These are phyloP conservation scores for Thalassophryne amazonica DNA, from an alignment of 2,797 vertebrate genomes.

Conservation along the genomic window DNA sequence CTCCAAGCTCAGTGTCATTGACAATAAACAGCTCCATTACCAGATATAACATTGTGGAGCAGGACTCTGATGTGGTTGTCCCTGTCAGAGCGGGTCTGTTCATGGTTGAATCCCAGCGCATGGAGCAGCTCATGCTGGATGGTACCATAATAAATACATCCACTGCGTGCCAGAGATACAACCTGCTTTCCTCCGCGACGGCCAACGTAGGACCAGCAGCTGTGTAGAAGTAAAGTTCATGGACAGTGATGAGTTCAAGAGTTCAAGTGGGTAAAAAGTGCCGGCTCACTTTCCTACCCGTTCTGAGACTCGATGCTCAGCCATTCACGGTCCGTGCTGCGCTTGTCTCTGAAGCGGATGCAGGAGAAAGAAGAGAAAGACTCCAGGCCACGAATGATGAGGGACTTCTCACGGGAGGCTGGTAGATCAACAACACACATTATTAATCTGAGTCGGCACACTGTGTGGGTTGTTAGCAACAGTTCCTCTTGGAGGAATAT, in stretches of 20 bases:
- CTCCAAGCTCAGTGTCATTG: no score
- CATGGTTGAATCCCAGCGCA: conserved; percentile 76
- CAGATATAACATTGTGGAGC: conserved; percentile 49
- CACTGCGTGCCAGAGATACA: conserved; percentile 56
- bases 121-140: conserved; percentile 76
- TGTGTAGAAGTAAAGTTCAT: conserved; percentile 8
- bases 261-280: no score
- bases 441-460: no score
- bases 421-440: neutral
- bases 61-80: conserved; percentile 69
- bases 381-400: conserved; percentile 39
- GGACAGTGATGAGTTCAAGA: no score
- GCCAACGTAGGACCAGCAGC: conserved; percentile 60
- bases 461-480: no score
- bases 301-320: conserved; percentile 42
- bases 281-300: conserved; percentile 25
- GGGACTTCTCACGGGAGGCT: conserved; percentile 32
- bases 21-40: conserved; percentile 4
- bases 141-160: conserved; percentile 69
- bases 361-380: conserved; percentile 50
- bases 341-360: conserved; percentile 31
- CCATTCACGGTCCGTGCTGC: conserved; percentile 33
- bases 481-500: no score
- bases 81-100: conserved; percentile 71
- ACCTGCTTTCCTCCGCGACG: conserved; percentile 52